Evolutionary conservation across 2,888 invertebrate genomes (phyloP).

Genomic region (Sisyra terminalis): DNA sequence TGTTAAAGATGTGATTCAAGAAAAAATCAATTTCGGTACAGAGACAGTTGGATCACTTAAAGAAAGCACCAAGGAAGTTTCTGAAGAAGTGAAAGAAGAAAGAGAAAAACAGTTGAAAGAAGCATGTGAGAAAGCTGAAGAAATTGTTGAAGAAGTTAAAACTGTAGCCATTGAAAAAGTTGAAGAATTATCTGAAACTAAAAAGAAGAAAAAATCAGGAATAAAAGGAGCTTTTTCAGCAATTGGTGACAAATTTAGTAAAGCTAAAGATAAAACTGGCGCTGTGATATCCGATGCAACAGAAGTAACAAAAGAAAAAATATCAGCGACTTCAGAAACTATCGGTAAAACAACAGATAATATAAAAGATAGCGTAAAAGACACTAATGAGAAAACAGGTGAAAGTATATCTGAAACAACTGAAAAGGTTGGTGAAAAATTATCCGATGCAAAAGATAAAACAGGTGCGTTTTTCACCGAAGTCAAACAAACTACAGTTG

Average conservation of each 20-base stretch:
- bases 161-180: slow-evolving; percentile 11
- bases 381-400: neutral
- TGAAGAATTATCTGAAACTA: slow-evolving; percentile 12
- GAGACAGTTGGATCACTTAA: slow-evolving; percentile 8
- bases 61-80: neutral
- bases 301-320: slow-evolving; percentile 7
- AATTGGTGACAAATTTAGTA: slow-evolving; percentile 7
- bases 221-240: slow-evolving; percentile 11
- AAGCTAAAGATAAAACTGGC: slow-evolving; percentile 7
- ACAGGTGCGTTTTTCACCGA: slow-evolving; percentile 4
- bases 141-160: slow-evolving; percentile 11
- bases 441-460: slow-evolving; percentile 5
- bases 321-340: too few relatives aligned
- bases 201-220: slow-evolving; percentile 10
- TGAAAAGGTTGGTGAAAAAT: slow-evolving; percentile 6
- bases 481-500: slow-evolving; percentile 5
- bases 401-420: slow-evolving; percentile 3
- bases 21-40: slow-evolving; percentile 17
- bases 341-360: slow-evolving; percentile 9
- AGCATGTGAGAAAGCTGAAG: neutral
- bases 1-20: slow-evolving; percentile 13
- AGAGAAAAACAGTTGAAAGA: neutral
- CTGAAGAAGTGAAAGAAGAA: slow-evolving; percentile 6
- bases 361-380: neutral
- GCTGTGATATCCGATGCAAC: slow-evolving; percentile 1